Conservation (phyloP, 1,140 invertebrate genomes). For the Ooceraea biroi region DNA sequence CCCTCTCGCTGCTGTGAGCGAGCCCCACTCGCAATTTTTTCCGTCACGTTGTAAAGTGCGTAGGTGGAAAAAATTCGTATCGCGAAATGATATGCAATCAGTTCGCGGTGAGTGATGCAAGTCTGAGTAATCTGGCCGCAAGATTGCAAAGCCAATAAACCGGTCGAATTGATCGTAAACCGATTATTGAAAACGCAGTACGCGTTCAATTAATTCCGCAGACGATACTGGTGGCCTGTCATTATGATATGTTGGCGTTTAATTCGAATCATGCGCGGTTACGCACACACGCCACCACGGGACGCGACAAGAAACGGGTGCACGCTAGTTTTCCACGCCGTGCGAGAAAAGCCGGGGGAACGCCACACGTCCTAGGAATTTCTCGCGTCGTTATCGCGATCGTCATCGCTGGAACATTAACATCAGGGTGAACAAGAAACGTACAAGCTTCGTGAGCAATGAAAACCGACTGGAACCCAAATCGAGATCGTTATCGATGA, state of each 20-base stretch:
- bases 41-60: neutral
- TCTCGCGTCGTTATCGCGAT: constrained; percentile 31
- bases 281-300: neutral
- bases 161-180: neutral
- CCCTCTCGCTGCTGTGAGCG: neutral
- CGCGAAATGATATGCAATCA: too few relatives aligned
- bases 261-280: constrained; percentile 32
- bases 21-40: neutral
- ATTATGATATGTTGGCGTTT: neutral
- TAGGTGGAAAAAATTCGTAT: neutral
- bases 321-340: constrained; percentile 18
- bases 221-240: neutral
- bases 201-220: constrained; percentile 48
- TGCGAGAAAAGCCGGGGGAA: neutral
- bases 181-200: constrained; percentile 41
- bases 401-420: neutral
- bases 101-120: too few relatives aligned
- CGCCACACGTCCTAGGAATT: constrained; percentile 6
- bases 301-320: neutral
- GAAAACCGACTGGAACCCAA: neutral
- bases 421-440: neutral
- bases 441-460: neutral
- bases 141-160: neutral
- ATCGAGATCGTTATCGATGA: constrained; percentile 2
- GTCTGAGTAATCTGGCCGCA: too few relatives aligned